Evolutionary conservation across 1,140 invertebrate species (phyloP).

Genomic region (Cydia splendana): DNA sequence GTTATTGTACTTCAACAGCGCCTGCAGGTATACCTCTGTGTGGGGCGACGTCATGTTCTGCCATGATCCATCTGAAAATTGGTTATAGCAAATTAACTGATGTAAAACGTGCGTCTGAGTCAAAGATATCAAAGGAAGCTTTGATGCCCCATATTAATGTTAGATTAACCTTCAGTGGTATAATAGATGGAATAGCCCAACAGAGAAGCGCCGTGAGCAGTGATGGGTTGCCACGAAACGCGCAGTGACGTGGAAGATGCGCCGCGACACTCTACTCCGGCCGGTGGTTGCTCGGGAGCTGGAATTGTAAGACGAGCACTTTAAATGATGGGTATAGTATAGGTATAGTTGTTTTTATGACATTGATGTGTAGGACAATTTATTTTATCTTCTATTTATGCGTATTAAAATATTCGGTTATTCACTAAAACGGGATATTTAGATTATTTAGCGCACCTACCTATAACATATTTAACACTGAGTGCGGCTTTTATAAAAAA

Average conservation of each 20-base stretch:
- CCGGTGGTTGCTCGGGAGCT: constrained; percentile 68
- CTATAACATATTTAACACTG: no score
- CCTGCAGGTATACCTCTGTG: constrained; percentile 86
- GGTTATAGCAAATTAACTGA: no score
- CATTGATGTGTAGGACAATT: no score
- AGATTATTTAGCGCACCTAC: no score
- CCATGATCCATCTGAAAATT: constrained; percentile 68
- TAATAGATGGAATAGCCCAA: constrained; percentile 66
- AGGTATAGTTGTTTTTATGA: no score
- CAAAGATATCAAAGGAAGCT: background rate
- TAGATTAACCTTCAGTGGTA: constrained; percentile 58
- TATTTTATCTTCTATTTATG: no score
- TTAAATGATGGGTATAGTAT: no score
- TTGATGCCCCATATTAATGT: constrained; percentile 5
- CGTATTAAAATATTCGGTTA: no score
- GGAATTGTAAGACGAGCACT: background rate
- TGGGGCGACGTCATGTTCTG: constrained; percentile 71
- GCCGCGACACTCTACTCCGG: constrained; percentile 63
- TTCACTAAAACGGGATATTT: no score
- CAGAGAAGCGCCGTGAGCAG: constrained; percentile 50
- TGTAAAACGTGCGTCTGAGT: no score
- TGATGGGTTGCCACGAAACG: constrained; percentile 64
- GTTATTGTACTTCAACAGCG: constrained; percentile 87
- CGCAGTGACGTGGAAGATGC: constrained; percentile 61
- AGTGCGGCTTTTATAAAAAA: no score